Percentiles rank a stretch among this genome's conserved stretches.
Evolutionary conservation across 1,140 invertebrate genomes (phyloP).

Genomic region (Papilio machaon): DNA sequence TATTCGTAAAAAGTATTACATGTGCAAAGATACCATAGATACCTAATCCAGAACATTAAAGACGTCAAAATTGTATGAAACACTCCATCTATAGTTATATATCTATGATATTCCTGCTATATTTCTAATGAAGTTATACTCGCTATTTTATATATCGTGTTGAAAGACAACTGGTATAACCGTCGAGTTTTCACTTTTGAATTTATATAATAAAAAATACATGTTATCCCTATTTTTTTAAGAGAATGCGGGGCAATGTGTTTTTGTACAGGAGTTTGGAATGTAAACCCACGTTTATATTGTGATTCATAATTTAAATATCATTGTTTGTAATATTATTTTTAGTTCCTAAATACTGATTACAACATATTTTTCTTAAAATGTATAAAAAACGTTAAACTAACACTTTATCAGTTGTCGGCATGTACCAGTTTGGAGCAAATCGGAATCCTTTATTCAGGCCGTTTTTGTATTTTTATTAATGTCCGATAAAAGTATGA

Average conservation of each 20-base stretch:
- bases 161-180: not conserved
- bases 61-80: too few relatives aligned
- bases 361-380: not conserved
- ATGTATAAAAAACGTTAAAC: not conserved
- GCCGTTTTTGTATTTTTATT: too few relatives aligned
- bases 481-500: too few relatives aligned
- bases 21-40: not conserved
- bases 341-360: not conserved
- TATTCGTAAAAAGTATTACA: constrained; percentile 11
- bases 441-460: too few relatives aligned
- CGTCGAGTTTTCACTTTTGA: not conserved
- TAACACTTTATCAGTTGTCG: too few relatives aligned
- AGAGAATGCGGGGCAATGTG: too few relatives aligned
- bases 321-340: not conserved
- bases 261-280: not conserved
- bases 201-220: not conserved
- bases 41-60: too few relatives aligned
- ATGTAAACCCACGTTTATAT: not conserved
- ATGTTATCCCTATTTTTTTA: too few relatives aligned
- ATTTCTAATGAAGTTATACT: not conserved
- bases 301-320: not conserved
- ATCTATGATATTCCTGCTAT: not conserved
- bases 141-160: not conserved
- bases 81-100: too few relatives aligned
- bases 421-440: too few relatives aligned